phyloP scores from a whole-genome alignment of 1,140 invertebrate genomes.

The Cepaea nemoralis region DNA sequence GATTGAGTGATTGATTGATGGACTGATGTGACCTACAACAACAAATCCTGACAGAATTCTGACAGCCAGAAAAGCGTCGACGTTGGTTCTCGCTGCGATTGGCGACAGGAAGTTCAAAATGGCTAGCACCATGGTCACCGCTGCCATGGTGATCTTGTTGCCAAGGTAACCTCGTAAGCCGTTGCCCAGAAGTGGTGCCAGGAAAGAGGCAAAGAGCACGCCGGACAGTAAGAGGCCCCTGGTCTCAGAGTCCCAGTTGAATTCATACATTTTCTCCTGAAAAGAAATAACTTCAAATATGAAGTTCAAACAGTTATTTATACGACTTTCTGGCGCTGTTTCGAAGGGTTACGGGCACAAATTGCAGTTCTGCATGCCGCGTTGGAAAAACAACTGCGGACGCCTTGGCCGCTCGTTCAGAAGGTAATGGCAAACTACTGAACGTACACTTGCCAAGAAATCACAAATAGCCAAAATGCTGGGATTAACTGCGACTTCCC shows the following conservation, averaged over 20 bases:
- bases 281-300: neutral
- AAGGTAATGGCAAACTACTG: no score
- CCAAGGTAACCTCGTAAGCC: neutral
- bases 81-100: neutral
- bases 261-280: neutral
- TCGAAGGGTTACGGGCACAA: no score
- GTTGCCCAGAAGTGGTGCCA: neutral
- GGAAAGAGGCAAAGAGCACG: neutral
- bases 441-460: no score
- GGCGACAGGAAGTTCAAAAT: neutral
- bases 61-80: neutral
- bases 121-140: neutral
- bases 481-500: no score
- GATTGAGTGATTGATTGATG: no score
- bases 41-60: neutral
- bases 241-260: conserved; percentile 18
- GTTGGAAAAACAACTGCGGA: no score
- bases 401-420: no score
- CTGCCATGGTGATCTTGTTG: neutral
- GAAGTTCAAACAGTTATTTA: no score
- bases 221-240: neutral
- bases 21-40: neutral
- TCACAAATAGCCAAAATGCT: no score
- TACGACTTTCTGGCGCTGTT: no score
- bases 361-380: no score